These are phyloP conservation scores for Triplophysa rosa DNA, from an alignment of 2,113 vertebrate genomes.

Conservation along the genomic window DNA sequence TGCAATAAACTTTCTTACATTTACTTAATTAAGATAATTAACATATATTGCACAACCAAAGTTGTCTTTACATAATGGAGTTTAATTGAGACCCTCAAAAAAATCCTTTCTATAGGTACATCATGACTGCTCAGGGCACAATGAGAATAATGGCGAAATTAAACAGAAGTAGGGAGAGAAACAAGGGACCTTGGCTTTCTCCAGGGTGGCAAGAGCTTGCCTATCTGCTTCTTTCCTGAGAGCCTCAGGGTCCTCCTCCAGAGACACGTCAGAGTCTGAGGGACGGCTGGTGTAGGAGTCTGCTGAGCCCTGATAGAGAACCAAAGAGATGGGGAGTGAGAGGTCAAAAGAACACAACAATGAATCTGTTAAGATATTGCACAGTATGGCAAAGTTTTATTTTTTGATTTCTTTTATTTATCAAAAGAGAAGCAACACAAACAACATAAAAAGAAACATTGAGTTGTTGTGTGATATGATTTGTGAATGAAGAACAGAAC, in stretches of 20 bases:
- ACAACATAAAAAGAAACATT: neutral
- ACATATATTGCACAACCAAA: no score
- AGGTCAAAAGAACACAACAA: neutral
- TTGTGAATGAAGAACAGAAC: conserved; percentile 47
- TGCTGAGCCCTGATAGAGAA: conserved; percentile 85
- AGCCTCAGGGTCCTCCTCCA: conserved; percentile 96
- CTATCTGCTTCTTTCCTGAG: conserved; percentile 93
- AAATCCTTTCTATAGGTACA: neutral
- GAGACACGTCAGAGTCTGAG: conserved; percentile 93
- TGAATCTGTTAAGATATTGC: conserved; percentile 15
- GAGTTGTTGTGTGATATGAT: neutral
- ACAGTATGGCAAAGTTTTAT: neutral
- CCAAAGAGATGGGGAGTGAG: neutral
- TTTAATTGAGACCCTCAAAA: neutral
- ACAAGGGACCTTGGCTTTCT: conserved; percentile 92
- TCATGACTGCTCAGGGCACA: neutral
- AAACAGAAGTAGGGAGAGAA: neutral
- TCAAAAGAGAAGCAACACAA: neutral
- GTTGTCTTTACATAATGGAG: neutral
- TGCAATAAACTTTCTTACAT: no score
- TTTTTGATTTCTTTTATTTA: neutral
- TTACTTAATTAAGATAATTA: no score
- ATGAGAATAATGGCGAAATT: neutral
- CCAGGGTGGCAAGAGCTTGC: conserved; percentile 93
- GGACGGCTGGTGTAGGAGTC: conserved; percentile 98